Evolutionary conservation across 2,113 vertebrate genomes (phyloP).

Genomic region (Larimichthys crocea): DNA sequence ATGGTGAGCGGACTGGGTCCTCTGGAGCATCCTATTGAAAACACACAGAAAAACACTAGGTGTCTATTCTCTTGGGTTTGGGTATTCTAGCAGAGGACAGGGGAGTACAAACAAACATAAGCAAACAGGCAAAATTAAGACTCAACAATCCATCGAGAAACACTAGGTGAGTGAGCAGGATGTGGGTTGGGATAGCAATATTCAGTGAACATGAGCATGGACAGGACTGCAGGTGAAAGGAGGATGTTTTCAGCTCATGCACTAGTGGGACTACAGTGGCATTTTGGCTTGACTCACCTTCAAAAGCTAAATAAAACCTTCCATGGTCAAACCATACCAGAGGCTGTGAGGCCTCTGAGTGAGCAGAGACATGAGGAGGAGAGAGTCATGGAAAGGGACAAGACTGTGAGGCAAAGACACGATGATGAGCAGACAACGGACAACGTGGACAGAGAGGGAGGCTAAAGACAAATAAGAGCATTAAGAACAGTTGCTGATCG

Average conservation of each 20-base stretch:
- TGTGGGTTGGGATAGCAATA: constrained; percentile 35
- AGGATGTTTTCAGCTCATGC: constrained; percentile 53
- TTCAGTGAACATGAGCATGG: constrained; percentile 19
- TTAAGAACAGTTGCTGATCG: neutral
- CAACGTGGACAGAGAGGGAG: constrained; percentile 50
- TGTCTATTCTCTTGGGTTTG: neutral
- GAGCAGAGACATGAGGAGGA: constrained; percentile 89
- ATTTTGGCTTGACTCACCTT: constrained; percentile 91
- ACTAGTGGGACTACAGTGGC: constrained; percentile 39
- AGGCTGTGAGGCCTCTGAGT: constrained; percentile 96
- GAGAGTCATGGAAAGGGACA: constrained; percentile 82
- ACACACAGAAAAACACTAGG: constrained; percentile 6
- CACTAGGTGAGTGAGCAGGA: constrained; percentile 34
- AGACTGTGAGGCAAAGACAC: constrained; percentile 84
- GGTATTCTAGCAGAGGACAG: neutral
- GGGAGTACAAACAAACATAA: neutral
- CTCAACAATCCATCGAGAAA: constrained; percentile 2
- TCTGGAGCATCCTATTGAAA: constrained; percentile 90
- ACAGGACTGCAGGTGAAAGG: constrained; percentile 28
- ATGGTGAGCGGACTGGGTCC: constrained; percentile 98
- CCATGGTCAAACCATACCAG: constrained; percentile 99
- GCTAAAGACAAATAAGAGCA: neutral
- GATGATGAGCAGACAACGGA: constrained; percentile 79
- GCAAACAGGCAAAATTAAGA: constrained; percentile 4
- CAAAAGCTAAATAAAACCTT: constrained; percentile 99